Conservation (phyloP, 1,140 invertebrate genomes). For the Homalodisca vitripennis region DNA sequence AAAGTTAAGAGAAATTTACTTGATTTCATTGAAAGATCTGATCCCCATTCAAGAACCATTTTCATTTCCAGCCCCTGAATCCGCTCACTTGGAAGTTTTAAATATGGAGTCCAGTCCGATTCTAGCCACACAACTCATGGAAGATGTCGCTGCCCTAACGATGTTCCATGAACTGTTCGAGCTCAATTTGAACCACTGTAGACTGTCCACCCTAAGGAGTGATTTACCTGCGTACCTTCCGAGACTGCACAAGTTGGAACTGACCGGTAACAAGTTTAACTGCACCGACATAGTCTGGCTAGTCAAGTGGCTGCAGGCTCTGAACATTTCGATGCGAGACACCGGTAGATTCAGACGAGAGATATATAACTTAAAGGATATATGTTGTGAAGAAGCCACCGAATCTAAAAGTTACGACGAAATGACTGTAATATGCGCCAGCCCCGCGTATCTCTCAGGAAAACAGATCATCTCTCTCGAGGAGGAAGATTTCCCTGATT, state of each 20-base stretch:
- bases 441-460: not conserved
- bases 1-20: constrained; percentile 61
- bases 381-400: not conserved
- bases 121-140: constrained; percentile 64
- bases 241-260: constrained; percentile 58
- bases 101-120: constrained; percentile 72
- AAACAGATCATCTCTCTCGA: not conserved
- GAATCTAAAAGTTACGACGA: not conserved
- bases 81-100: constrained; percentile 66
- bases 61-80: constrained; percentile 65
- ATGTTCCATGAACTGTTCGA: constrained; percentile 65
- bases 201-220: constrained; percentile 61
- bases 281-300: constrained; percentile 62
- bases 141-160: constrained; percentile 66
- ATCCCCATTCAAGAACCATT: constrained; percentile 54
- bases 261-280: constrained; percentile 63
- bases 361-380: no score
- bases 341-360: not conserved
- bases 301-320: constrained; percentile 56
- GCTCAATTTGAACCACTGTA: constrained; percentile 65
- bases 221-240: constrained; percentile 69
- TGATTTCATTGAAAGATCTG: constrained; percentile 62
- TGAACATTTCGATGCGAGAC: not conserved
- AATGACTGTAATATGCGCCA: not conserved
- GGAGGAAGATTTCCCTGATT: no score